A percentile compares a stretch with the other conserved stretches of the same genome.
Conservation (phyloP, 2,888 invertebrate genomes). For the Drosophila dives region DNA sequence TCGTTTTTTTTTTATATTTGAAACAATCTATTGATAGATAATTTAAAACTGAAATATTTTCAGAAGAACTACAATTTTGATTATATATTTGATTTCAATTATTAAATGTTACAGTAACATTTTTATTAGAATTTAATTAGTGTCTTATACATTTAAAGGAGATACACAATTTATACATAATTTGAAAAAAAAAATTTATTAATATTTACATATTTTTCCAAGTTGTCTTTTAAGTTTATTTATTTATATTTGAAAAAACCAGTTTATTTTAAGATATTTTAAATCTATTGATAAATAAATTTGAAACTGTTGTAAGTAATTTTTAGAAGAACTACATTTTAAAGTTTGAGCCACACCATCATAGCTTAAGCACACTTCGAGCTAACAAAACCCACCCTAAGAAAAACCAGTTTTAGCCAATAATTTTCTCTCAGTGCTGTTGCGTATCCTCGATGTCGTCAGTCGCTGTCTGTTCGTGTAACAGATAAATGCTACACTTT, state of each 20-base stretch:
- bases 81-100: no score
- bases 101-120: not conserved
- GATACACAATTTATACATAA: not conserved
- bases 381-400: not conserved
- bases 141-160: fast-evolving
- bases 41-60: no score
- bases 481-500: constrained; percentile 80
- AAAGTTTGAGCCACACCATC: not conserved
- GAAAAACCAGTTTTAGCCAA: not conserved
- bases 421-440: constrained; percentile 52
- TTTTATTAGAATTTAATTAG: not conserved
- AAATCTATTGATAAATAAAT: no score
- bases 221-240: not conserved
- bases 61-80: no score
- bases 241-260: no score
- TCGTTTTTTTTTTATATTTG: not conserved
- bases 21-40: no score
- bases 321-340: not conserved
- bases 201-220: not conserved
- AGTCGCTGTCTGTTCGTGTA: constrained; percentile 40
- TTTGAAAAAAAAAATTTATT: no score
- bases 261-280: not conserved
- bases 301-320: no score
- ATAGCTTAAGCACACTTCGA: not conserved
- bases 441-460: constrained; percentile 45